Evolutionary conservation across 2,888 invertebrate species (phyloP), one percentile per base, ranked within the genome.

Genomic region (Shargacucullia verbasci): DNA sequence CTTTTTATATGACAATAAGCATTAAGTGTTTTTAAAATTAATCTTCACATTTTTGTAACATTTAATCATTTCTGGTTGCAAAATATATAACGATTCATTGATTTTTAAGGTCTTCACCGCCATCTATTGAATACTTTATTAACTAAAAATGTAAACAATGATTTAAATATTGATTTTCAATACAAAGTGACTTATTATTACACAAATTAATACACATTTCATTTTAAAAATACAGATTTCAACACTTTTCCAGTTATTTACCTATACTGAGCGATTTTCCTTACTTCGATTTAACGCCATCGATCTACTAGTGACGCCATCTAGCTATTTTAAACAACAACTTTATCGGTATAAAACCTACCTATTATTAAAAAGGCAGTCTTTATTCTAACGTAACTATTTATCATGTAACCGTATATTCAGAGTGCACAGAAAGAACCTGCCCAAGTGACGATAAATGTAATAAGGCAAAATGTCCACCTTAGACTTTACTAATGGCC

Each of bases 141-240:
- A 60, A 67, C 57, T 61, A 64, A 37, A 59, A 34, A 48, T 31
- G 67, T 74, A 74, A 76, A 74, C 71, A 76, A 73, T 33, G 15
- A 31, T 20, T 35, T 2, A 56, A 44, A 29, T 27, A 27, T 20
- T 7, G 5, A 39, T 31, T 33, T 2, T 9, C 3, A 0, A 1
- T 13, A 4, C 12, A 37, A 12, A 4, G 13, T 6, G 0, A 8
- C 1, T 0, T 1, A 9, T 33, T 11, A 1, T 0, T 4, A 29
- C 11, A 0, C 1, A 33, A n/a, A 13, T 14, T 0, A n/a, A 31
- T 9, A 29, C 6, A 29, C 2, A 11, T 0, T 11, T 3, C 0
- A 13, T n/a, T 0, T 0, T 4, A 0, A 11, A 3, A 13, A 9
- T 0, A 10, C 34, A 7, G 0, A 29, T 34, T 7, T 3, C 1